Percentiles rank a stretch among this genome's conserved stretches.
Evolutionary conservation across 2,113 vertebrate genomes (phyloP).

Genomic region (Geococcyx californianus): DNA sequence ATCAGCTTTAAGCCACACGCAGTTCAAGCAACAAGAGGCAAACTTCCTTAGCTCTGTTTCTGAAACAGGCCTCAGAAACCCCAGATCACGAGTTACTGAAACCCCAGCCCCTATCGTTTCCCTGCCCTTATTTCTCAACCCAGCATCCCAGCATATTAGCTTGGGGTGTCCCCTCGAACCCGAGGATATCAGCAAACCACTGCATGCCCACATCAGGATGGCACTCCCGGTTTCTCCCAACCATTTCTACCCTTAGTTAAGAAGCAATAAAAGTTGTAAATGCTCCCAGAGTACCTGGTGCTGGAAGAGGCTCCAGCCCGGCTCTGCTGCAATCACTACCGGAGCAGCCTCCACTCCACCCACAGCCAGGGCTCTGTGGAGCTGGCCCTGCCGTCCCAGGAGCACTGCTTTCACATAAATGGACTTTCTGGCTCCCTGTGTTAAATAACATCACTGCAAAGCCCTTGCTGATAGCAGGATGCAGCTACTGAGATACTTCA

Average conservation of each 20-base stretch:
- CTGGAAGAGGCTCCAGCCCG: not conserved
- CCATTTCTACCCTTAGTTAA: not conserved
- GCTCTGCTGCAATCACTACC: not conserved
- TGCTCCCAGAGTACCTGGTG: not conserved
- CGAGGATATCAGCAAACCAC: not conserved
- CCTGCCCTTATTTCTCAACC: not conserved
- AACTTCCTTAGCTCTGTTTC: not conserved
- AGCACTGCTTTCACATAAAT: not conserved
- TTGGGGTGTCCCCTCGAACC: not conserved
- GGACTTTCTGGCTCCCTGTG: not conserved
- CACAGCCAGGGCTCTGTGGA: not conserved
- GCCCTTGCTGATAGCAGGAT: not conserved
- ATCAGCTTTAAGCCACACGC: not conserved
- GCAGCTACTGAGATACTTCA: not conserved
- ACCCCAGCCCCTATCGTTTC: not conserved
- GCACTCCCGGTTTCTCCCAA: not conserved
- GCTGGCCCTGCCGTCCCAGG: not conserved
- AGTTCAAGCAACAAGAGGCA: not conserved
- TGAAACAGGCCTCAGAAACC: not conserved
- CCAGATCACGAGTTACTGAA: not conserved
- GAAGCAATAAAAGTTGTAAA: not conserved
- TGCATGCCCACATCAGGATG: accelerated
- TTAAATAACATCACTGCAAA: not conserved
- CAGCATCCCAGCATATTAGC: not conserved
- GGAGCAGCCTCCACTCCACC: no score